Percentiles rank a stretch among this genome's conserved stretches.
Conservation (phyloP, 2,113 vertebrate genomes). For the Gorsachius goisagi region DNA sequence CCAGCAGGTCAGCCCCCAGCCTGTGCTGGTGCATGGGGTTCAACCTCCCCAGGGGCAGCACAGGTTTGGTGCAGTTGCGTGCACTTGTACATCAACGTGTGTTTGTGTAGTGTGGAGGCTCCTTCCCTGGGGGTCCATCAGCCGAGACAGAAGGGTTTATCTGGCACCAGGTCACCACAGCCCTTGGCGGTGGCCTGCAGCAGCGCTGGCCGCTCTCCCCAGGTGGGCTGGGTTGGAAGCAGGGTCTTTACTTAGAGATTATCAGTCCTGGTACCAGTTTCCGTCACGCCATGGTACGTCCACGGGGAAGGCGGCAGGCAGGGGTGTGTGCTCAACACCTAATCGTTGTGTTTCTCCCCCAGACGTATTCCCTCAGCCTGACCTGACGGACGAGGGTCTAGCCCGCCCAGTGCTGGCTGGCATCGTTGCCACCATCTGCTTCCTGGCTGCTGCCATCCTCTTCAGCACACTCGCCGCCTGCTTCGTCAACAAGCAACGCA, state of each 20-base stretch:
- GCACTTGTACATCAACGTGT: neutral
- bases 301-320: neutral
- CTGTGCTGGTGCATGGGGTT: no score
- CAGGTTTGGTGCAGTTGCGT: neutral
- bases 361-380: slow-evolving; percentile 94
- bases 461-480: slow-evolving; percentile 98
- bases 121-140: neutral
- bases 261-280: neutral
- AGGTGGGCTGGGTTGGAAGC: neutral
- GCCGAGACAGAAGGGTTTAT: neutral
- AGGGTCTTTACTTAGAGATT: neutral
- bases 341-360: neutral
- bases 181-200: neutral
- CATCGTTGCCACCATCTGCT: slow-evolving; percentile 97
- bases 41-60: no score
- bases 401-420: slow-evolving; percentile 95
- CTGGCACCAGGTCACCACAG: neutral
- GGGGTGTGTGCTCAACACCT: neutral
- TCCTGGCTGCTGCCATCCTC: slow-evolving; percentile 94
- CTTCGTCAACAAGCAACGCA: slow-evolving; percentile 98
- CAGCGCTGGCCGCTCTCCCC: rapidly evolving
- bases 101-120: neutral
- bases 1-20: no score
- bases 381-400: slow-evolving; percentile 92
- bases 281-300: neutral